These are phyloP conservation scores for Hololepta plana DNA, from an alignment of 2,888 invertebrate genomes.

Conservation along the genomic window DNA sequence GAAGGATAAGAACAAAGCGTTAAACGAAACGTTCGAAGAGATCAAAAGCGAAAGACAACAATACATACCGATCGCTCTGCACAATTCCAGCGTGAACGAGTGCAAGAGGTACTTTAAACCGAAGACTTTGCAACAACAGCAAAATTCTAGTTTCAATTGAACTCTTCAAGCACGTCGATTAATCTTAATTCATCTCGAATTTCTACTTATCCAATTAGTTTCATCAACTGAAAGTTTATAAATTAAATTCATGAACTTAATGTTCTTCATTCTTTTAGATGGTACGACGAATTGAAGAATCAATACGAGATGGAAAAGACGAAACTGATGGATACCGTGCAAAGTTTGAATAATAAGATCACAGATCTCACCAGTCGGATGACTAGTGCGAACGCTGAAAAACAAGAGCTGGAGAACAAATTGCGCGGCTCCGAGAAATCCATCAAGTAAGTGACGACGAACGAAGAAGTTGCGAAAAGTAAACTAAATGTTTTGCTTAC, in stretches of 20 bases:
- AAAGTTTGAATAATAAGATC: conserved; percentile 28
- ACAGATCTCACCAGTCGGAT: conserved; percentile 32
- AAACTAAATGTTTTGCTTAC: no score
- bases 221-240: no score
- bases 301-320: conserved; percentile 52
- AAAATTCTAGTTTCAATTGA: no score
- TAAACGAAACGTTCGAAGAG: conserved; percentile 33
- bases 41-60: conserved; percentile 33
- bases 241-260: no score
- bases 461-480: no score
- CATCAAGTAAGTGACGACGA: conserved; percentile 22
- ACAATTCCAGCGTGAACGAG: conserved; percentile 49
- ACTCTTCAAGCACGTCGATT: no score
- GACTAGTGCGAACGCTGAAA: conserved; percentile 25
- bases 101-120: conserved; percentile 43
- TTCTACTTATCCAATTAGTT: no score
- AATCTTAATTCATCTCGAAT: no score
- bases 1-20: conserved; percentile 37
- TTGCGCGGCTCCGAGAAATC: conserved; percentile 34
- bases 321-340: conserved; percentile 34
- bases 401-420: conserved; percentile 32
- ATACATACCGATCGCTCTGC: conserved; percentile 43
- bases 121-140: conserved; percentile 4
- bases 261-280: no score
- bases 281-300: conserved; percentile 56